Percentiles rank a stretch among this genome's conserved stretches.
phyloP scores from a whole-genome alignment of 2,113 vertebrate genomes.

The Pomatorhinus ruficollis region DNA sequence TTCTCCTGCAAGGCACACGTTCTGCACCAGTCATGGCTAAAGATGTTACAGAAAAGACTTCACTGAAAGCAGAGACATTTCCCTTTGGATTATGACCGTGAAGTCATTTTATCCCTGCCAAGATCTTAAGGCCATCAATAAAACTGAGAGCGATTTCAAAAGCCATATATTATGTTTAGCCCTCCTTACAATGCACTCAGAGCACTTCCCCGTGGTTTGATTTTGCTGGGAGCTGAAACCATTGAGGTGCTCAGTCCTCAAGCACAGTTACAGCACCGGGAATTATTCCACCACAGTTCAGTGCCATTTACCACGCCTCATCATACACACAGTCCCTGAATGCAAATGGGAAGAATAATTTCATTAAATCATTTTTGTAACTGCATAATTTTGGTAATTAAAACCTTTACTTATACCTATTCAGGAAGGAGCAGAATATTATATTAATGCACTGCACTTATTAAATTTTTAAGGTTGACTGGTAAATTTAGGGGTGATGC shows the following conservation, averaged over 20 bases:
- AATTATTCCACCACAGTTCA: conserved; percentile 35
- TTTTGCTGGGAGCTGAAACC: background rate
- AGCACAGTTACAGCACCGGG: conserved; percentile 4
- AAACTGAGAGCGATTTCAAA: background rate
- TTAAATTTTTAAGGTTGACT: conserved; percentile 57
- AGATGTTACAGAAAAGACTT: background rate
- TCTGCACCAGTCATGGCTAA: background rate
- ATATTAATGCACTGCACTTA: conserved; percentile 36
- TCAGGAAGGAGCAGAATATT: conserved; percentile 46
- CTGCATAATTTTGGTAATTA: conserved; percentile 72
- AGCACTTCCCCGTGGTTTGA: background rate
- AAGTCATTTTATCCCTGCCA: background rate
- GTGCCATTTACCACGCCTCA: background rate
- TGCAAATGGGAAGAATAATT: conserved; percentile 64
- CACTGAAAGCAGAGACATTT: background rate
- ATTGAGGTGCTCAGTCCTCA: background rate
- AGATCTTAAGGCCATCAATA: background rate
- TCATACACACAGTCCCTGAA: conserved; percentile 29
- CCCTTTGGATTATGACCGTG: background rate
- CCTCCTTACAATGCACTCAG: background rate
- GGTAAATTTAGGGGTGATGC: conserved; percentile 38
- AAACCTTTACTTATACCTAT: conserved; percentile 64
- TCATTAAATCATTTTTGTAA: conserved; percentile 66
- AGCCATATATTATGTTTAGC: background rate
- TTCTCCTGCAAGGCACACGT: background rate